phyloP scores from a whole-genome alignment of 1,140 invertebrate species.

The Cherax quadricarinatus region DNA sequence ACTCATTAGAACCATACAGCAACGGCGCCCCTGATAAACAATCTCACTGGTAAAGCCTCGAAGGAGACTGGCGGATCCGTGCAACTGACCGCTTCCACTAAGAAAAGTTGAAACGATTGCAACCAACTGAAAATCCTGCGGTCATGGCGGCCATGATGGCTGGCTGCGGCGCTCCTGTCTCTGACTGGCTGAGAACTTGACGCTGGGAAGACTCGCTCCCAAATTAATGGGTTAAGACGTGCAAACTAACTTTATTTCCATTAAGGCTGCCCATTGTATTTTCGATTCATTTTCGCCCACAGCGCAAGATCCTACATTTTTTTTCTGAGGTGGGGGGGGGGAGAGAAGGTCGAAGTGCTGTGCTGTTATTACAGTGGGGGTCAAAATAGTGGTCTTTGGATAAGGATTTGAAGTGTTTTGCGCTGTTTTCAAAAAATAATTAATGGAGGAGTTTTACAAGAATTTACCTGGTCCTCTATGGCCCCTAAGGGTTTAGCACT shows the following conservation, averaged over 20 bases:
- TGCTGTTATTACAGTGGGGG: no score
- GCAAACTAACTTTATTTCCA: constrained; percentile 50
- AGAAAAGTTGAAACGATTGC: constrained; percentile 50
- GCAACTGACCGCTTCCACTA: not conserved
- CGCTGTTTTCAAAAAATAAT: no score
- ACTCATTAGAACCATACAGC: not conserved
- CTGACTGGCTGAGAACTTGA: constrained; percentile 50
- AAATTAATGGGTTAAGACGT: constrained; percentile 67
- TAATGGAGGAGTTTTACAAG: no score
- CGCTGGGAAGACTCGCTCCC: constrained; percentile 8
- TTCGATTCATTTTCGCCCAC: constrained; percentile 21
- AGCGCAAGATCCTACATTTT: not conserved
- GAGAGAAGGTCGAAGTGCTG: no score
- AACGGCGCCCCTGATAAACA: no score
- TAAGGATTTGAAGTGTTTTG: no score
- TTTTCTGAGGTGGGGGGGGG: no score
- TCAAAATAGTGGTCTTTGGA: no score
- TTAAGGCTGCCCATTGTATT: constrained; percentile 26
- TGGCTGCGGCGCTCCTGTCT: constrained; percentile 5
- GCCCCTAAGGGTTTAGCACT: no score
- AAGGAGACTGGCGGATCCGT: no score
- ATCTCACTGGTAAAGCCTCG: no score
- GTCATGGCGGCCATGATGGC: constrained; percentile 25
- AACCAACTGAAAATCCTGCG: constrained; percentile 56
- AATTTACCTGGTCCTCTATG: no score